Percentiles rank a stretch among this genome's conserved stretches.
These are phyloP conservation scores for Cheilosia vernalis DNA, from an alignment of 2,888 invertebrate genomes.

Conservation along the genomic window DNA sequence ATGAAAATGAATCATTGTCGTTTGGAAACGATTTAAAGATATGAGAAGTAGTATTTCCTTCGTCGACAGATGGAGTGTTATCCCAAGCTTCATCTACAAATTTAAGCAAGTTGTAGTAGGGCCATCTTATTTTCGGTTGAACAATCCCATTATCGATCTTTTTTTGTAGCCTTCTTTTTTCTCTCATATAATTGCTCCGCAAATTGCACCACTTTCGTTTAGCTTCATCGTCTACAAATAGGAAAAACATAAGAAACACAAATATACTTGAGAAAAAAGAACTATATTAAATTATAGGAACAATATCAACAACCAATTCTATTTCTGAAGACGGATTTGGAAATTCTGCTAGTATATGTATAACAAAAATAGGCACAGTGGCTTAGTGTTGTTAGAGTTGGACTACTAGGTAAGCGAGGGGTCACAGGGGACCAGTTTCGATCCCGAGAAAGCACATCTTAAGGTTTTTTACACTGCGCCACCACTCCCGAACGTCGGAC, in stretches of 20 bases:
- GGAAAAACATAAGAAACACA: not conserved
- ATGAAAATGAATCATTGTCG: not conserved
- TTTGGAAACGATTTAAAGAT: not conserved
- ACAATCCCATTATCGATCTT: not conserved
- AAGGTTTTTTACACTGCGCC: too few species aligned
- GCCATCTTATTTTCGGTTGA: not conserved
- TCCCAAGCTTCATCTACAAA: not conserved
- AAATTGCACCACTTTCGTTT: constrained; percentile 1
- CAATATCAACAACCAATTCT: not conserved
- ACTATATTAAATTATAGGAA: not conserved
- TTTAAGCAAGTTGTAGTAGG: not conserved
- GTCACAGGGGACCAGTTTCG: too few species aligned
- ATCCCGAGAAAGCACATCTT: too few species aligned
- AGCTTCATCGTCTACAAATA: not conserved
- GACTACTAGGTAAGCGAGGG: too few species aligned
- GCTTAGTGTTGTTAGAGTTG: too few species aligned
- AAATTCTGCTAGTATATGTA: too few species aligned
- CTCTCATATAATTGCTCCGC: constrained; percentile 11
- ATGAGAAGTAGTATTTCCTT: not conserved
- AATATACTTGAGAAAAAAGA: not conserved
- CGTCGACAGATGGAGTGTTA: not conserved
- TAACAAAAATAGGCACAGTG: too few species aligned
- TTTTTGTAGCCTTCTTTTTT: constrained; percentile 1
- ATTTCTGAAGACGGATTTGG: too few species aligned
- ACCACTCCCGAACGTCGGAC: too few species aligned